Percentiles rank a stretch among this genome's conserved stretches.
phyloP scores from a whole-genome alignment of 2,797 vertebrate species.

The Stomatorhinus walkeri region DNA sequence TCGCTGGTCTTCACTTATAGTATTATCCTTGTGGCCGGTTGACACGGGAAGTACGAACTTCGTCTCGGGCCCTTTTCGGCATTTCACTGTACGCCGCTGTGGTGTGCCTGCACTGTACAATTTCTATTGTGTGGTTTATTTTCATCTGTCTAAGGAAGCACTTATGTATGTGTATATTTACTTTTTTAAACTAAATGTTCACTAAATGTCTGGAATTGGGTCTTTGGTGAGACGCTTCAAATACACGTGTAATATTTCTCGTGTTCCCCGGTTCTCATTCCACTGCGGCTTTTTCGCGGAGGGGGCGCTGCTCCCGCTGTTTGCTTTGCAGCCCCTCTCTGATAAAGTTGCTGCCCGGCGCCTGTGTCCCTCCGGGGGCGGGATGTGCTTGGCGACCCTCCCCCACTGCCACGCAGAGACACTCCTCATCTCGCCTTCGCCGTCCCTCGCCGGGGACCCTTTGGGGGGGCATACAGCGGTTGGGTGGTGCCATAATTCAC shows the following conservation, averaged over 20 bases:
- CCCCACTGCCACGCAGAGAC: not conserved
- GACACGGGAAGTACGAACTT: not conserved
- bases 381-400: not conserved
- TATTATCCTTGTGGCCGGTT: not conserved
- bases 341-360: not conserved
- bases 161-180: not conserved
- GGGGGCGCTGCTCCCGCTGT: not conserved
- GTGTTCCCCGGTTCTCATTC: not conserved
- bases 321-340: not conserved
- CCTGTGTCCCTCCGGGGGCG: not conserved
- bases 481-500: not conserved
- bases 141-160: not conserved
- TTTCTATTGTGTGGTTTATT: not conserved
- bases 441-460: not conserved
- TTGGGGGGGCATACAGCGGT: not conserved
- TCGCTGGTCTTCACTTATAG: not conserved
- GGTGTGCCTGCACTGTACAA: not conserved
- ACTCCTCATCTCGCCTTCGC: not conserved
- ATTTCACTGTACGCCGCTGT: not conserved
- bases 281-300: not conserved
- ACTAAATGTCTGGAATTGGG: not conserved
- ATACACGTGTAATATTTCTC: not conserved
- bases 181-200: not conserved
- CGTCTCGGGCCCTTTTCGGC: not conserved
- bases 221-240: not conserved